These are phyloP conservation scores for Vimba vimba DNA, from an alignment of 2,113 vertebrate genomes.

Conservation along the genomic window DNA sequence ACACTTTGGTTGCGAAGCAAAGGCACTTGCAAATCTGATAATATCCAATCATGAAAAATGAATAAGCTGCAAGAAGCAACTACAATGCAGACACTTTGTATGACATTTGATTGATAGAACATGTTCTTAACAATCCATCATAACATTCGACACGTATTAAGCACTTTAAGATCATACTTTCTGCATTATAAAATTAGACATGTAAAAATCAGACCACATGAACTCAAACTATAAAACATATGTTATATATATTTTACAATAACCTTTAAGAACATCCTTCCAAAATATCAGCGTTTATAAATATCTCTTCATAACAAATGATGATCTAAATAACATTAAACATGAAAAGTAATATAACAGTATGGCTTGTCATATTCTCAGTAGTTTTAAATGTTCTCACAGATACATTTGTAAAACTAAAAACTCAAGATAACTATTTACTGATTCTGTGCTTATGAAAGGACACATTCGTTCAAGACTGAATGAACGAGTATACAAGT, in stretches of 20 bases:
- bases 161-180: not conserved
- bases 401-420: not conserved
- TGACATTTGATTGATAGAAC: not conserved
- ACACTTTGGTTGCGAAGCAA: not conserved
- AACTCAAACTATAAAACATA: not conserved
- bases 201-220: not conserved
- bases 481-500: not conserved
- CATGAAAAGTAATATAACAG: not conserved
- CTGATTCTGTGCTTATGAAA: not conserved
- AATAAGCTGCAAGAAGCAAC: too few relatives aligned
- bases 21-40: slow-evolving; percentile 23
- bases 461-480: not conserved
- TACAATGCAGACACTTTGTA: not conserved
- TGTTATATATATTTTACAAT: not conserved
- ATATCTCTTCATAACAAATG: not conserved
- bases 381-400: not conserved
- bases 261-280: not conserved
- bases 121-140: not conserved
- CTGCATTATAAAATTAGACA: not conserved
- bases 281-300: not conserved
- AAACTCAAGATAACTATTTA: not conserved
- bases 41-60: not conserved
- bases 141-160: not conserved
- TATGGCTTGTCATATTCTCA: not conserved
- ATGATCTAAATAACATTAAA: not conserved